These are phyloP conservation scores for Bothrops jararaca DNA, from an alignment of 2,113 vertebrate genomes.

Conservation along the genomic window DNA sequence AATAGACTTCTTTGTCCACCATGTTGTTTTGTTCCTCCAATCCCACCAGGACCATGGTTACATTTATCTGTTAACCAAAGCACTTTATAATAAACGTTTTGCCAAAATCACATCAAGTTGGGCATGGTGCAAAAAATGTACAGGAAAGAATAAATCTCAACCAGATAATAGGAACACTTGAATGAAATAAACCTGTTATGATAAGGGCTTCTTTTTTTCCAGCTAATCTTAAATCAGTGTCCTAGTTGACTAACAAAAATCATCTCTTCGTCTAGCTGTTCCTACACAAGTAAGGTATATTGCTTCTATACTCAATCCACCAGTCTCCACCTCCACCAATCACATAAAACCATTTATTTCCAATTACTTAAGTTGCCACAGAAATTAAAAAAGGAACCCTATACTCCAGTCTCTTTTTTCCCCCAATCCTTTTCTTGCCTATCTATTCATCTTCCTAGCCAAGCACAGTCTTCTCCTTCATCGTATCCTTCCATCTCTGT, in stretches of 20 bases:
- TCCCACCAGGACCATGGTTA: too few species aligned
- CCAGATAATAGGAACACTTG: not conserved
- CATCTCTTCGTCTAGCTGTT: not conserved
- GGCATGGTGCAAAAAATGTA: too few species aligned
- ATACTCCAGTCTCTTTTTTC: conserved; percentile 30
- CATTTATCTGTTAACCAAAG: not conserved
- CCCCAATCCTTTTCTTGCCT: conserved; percentile 14
- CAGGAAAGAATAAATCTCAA: too few species aligned
- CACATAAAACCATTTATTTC: conserved; percentile 41
- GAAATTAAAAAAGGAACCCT: conserved; percentile 14
- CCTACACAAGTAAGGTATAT: not conserved
- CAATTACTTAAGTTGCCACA: conserved; percentile 33
- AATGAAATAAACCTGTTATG: not conserved
- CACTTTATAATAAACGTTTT: not conserved
- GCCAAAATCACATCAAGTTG: not conserved
- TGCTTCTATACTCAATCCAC: conserved; percentile 10
- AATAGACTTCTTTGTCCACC: not conserved
- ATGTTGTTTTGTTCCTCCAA: not conserved
- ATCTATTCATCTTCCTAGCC: conserved; percentile 13
- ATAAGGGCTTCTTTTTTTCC: not conserved
- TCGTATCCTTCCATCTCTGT: conserved; percentile 25
- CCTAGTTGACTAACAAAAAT: not conserved
- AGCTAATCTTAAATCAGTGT: not conserved
- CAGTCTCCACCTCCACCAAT: conserved; percentile 26
- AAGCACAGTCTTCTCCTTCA: conserved; percentile 22